Base-by-base conservation (phyloP, 2,113 vertebrate species). In the Porphyrio hochstetteri region DNA sequence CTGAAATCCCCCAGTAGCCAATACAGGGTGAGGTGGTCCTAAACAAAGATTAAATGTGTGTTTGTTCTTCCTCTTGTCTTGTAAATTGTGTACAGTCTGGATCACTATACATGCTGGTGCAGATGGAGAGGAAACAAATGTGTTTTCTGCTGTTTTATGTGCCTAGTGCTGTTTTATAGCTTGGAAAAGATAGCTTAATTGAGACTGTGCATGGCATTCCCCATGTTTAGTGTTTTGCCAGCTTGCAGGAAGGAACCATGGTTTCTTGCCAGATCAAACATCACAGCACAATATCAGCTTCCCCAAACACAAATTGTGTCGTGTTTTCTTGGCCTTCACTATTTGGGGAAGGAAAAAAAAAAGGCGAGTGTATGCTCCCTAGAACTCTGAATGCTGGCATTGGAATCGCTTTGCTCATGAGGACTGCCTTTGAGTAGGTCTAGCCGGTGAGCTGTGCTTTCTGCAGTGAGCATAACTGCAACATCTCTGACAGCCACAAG, bases 161-260 rank as follows among this genome's bases (percentile, higher is more conserved):
- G 65, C 57, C 65, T 88, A 23, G 67, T 86, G 84, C 77, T 86
- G 86, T 86, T 95, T 90, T 90, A 90, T 44, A 97, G 42, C 72
- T 94, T 20, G 25, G 74, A 89, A 92, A 95, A 91, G 82, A 95
- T 81, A 92, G 70, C 68, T 93, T 95, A 95, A 96, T 96, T 97
- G 84, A 79, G 74, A 13, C 57, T 95, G 71, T 63, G 91, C 69
- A 29, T 72, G 48, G 80, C 86, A 88, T 88, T 84, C 88, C 92
- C 72, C 13, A 1, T 60, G 79, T 64, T 86, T 68, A 92, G 88
- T 48, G 76, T 91, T 96, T 89, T 88, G 86, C 88, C 85, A 94
- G 83, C 88, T 95, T 95, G 67, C 83, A 95, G 92, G 74, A 94
- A 93, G 76, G 80, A 95, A 65, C 75, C 0, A 2, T 33, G 53